Evolutionary conservation across 2,888 invertebrate species (phyloP).

Genomic region (Fissipunctia ypsillon): DNA sequence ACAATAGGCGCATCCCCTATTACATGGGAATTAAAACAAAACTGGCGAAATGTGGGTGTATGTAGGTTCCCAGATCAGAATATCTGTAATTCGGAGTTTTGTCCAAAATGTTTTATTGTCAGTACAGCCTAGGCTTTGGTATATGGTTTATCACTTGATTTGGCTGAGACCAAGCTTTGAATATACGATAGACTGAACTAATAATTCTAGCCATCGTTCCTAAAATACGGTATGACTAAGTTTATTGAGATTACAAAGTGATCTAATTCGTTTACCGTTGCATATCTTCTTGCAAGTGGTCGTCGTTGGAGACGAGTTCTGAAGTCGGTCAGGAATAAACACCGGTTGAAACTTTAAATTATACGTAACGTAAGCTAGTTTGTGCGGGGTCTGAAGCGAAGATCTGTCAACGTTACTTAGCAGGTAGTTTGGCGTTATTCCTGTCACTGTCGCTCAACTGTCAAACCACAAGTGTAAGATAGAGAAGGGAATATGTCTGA

Average conservation of each 20-base stretch:
- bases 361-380: neutral
- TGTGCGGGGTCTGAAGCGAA: neutral
- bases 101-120: neutral
- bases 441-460: neutral
- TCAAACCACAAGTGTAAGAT: neutral
- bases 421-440: neutral
- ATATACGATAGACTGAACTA: neutral
- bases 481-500: neutral
- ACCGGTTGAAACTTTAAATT: constrained; percentile 12
- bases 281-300: constrained; percentile 7
- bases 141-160: neutral
- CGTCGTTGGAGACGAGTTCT: constrained; percentile 18
- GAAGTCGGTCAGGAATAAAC: constrained; percentile 43
- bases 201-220: neutral
- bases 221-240: constrained; percentile 7
- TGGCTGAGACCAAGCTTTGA: neutral
- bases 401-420: neutral
- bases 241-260: neutral
- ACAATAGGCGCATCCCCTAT: neutral
- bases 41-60: neutral
- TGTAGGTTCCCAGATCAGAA: neutral
- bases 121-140: neutral
- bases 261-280: constrained; percentile 41
- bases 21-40: neutral
- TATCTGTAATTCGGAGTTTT: neutral